Base-by-base conservation (phyloP, 2,888 invertebrate genomes). In the Sturmia bella region DNA sequence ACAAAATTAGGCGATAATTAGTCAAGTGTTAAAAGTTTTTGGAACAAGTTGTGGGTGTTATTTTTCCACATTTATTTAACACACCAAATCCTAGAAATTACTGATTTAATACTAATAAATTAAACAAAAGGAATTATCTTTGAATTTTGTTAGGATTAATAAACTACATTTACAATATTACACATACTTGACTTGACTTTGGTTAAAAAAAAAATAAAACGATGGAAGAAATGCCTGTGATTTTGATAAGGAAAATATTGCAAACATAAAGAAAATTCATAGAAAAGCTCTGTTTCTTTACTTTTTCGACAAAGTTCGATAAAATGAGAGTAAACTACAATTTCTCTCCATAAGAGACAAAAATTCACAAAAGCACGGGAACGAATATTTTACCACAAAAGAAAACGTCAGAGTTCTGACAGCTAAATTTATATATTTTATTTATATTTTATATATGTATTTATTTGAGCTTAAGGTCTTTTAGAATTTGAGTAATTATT, bases 1-100 rank as follows among this genome's bases (percentile, higher is more conserved):
- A 50, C 57, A n/a, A 74, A 74, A 82, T 70, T n/a, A 74, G 78
- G 69, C 50, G 77, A 73, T 74, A 78, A 82, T 78, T 77, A 78
- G 69, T 78, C 82, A 78, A 78, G 63, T 78, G 48, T 59, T 45
- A 59, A 64, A n/a, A 54, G 24, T 12, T 56, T 17, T 24, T 17
- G 1, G 7, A 61, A 56, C 27, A 41, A 37, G 0, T 57, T 32
- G 78, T 78, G 72, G 78, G 78, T 56, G 69, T 56, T 17, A 52
- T 63, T 24, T 39, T 12, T 19, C 41, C 4, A 32, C 27, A 13
- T 50, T 43, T 43, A 13, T 27, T 6, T 12, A 68, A 24, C 15
- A 13, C 39, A 39, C 21, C 11, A 12, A 9, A 52, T 17, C 12
- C 13, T 50, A n/a, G 7, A 7, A 37, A 50, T 50, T 64, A 37